A percentile compares a stretch with the other conserved stretches of the same genome.
Evolutionary conservation across 2,113 vertebrate genomes (phyloP).

Genomic region (Zootoca vivipara): DNA sequence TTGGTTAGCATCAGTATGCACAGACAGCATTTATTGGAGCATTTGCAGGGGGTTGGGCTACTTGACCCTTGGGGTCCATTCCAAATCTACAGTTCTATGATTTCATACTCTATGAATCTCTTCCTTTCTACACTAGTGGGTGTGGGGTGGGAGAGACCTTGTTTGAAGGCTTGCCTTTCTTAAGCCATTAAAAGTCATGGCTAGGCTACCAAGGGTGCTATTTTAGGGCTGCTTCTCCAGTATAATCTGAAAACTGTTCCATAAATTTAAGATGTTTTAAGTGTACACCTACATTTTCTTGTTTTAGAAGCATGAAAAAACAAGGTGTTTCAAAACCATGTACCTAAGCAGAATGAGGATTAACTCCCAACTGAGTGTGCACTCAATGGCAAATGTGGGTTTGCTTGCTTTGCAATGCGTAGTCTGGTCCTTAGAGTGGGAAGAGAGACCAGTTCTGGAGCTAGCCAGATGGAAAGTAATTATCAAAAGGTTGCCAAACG

Average conservation of each 20-base stretch:
- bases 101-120: background rate
- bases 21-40: background rate
- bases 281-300: background rate
- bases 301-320: background rate
- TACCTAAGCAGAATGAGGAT: background rate
- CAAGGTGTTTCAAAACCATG: background rate
- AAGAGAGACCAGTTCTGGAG: background rate
- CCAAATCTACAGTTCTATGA: background rate
- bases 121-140: accelerated
- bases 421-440: too few relatives aligned
- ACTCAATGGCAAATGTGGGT: too few relatives aligned
- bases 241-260: background rate
- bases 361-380: background rate
- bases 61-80: too few relatives aligned
- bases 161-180: background rate
- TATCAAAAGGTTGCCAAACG: background rate
- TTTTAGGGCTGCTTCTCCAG: conserved; percentile 23
- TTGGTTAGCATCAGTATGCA: background rate
- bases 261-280: background rate
- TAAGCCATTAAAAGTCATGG: background rate
- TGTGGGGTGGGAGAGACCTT: background rate
- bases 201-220: background rate
- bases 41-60: too few relatives aligned
- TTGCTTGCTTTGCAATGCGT: background rate
- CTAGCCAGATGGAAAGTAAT: background rate